Conservation (phyloP, 2,888 invertebrate genomes). For the Cotesia congregata region DNA sequence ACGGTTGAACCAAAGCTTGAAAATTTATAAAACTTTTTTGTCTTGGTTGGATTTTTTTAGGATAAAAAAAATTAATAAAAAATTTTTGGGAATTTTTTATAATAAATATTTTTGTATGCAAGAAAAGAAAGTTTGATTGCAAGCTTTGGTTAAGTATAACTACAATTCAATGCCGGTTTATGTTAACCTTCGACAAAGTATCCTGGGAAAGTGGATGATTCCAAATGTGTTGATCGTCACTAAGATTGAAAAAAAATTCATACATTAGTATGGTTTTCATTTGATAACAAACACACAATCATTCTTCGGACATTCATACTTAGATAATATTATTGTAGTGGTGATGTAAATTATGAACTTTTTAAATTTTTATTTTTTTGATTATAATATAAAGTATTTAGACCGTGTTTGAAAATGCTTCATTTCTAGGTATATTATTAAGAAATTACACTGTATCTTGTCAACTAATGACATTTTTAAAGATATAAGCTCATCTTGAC, state of each 20-base stretch:
- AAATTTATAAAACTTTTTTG: slow-evolving; percentile 51
- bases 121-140: slow-evolving; percentile 1
- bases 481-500: too few relatives aligned
- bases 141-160: slow-evolving; percentile 37
- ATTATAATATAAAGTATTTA: too few relatives aligned
- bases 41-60: background rate
- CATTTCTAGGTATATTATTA: too few relatives aligned
- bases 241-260: slow-evolving; percentile 69
- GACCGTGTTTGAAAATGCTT: too few relatives aligned
- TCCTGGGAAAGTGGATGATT: slow-evolving; percentile 68
- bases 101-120: background rate
- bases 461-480: too few relatives aligned
- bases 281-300: slow-evolving; percentile 60
- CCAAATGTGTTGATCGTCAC: slow-evolving; percentile 68
- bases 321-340: slow-evolving; percentile 16
- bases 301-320: slow-evolving; percentile 56
- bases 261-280: slow-evolving; percentile 65
- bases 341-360: too few relatives aligned
- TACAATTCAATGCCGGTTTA: slow-evolving; percentile 11
- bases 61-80: slow-evolving; percentile 7
- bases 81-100: slow-evolving; percentile 4
- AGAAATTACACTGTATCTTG: too few relatives aligned
- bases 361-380: too few relatives aligned
- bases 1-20: slow-evolving; percentile 40
- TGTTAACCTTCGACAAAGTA: slow-evolving; percentile 68